Evolutionary conservation across 2,113 vertebrate genomes (phyloP), one percentile per base, ranked within the genome.

Genomic region (Channa maculata): DNA sequence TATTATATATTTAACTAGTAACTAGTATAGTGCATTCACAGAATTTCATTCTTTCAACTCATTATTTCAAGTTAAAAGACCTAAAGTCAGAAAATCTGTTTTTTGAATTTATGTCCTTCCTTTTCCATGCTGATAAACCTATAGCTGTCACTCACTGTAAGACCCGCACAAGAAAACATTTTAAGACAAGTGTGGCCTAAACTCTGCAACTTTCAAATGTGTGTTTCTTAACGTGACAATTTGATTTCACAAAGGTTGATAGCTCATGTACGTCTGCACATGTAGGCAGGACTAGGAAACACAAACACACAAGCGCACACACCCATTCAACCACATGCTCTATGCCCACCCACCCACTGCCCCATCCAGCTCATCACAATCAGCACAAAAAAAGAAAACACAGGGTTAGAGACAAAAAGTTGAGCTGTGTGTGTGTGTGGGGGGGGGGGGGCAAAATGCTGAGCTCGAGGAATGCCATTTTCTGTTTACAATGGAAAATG

Each of bases 401-500:
- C 6, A 51, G 34, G 45, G 36, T 3, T 8, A 48, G 15, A 70
- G 66, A 86, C 84, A 89, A 80, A 84, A 89, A 71, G 66, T 65
- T 76, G 68, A 76, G 3, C 24, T 24, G 24, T 24, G 24, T 24
- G 24, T 75, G 79, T 73, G 72, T 88, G 76, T 73, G 49, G 68
- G 61, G 70, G 54, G 33, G 38, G 52, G 65, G 60, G 66, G 73
- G 49, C 69, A 86, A 90, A 80, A 70, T 15, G 91, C 91, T 92
- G 90, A 92, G 84, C 69, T 85, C 0, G 77, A 77, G 84, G 84
- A 88, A 90, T 90, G 91, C 89, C 88, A 89, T 87, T 89, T 91
- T 89, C 58, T 81, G 86, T 91, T 90, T 86, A 79, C 64, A 68
- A 64, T 54, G 8, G 84, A 41, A 85, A 89, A 79, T 24, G 37